A percentile compares a stretch with the other conserved stretches of the same genome.
These are phyloP conservation scores for Diplodus sargus DNA, from an alignment of 2,797 vertebrate species.

Conservation along the genomic window DNA sequence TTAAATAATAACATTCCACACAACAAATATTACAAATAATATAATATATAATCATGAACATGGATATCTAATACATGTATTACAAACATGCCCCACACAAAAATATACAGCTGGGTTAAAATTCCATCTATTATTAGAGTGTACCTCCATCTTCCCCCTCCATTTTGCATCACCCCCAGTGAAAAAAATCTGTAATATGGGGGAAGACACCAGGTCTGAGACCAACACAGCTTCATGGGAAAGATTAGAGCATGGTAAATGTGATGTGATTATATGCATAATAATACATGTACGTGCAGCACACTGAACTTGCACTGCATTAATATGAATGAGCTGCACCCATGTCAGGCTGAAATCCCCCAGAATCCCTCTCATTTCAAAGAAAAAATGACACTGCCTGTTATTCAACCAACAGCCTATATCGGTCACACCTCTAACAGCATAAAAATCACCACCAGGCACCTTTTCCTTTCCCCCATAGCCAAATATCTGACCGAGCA, in stretches of 20 bases:
- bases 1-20: constrained; percentile 5
- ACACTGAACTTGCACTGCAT: constrained; percentile 48
- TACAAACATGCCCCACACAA: constrained; percentile 10
- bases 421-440: constrained; percentile 34
- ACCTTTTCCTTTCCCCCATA: constrained; percentile 35
- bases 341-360: constrained; percentile 24
- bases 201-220: constrained; percentile 54
- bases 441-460: constrained; percentile 33
- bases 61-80: not conserved
- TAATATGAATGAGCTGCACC: constrained; percentile 62
- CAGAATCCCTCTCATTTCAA: constrained; percentile 6
- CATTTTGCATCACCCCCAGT: constrained; percentile 71
- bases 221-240: constrained; percentile 22
- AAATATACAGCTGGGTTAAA: constrained; percentile 43
- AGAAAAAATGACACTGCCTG: constrained; percentile 22
- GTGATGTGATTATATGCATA: constrained; percentile 16
- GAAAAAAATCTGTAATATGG: constrained; percentile 56
- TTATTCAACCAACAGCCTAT: constrained; percentile 42
- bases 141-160: constrained; percentile 76
- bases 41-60: not conserved
- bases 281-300: constrained; percentile 6
- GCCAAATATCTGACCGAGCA: constrained; percentile 52
- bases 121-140: constrained; percentile 64
- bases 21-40: not conserved
- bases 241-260: constrained; percentile 21